Evolutionary conservation across 2,113 vertebrate genomes (phyloP).

Genomic region (Coregonus clupeaformis): DNA sequence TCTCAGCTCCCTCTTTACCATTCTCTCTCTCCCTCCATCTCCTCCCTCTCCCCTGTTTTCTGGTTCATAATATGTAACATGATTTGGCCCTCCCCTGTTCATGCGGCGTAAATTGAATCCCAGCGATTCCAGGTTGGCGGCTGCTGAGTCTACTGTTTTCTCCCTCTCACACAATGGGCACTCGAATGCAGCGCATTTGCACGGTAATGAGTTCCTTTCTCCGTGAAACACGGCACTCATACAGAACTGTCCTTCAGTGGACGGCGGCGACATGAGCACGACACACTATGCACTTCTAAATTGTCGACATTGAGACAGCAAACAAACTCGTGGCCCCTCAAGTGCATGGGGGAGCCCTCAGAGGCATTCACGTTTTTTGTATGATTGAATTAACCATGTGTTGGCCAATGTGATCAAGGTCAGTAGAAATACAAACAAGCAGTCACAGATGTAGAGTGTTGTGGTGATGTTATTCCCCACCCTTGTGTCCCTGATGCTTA

Average conservation of each 20-base stretch:
- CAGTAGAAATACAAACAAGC: slow-evolving; percentile 39
- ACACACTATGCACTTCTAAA: neutral
- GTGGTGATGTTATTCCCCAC: neutral
- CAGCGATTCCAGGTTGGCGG: slow-evolving; percentile 57
- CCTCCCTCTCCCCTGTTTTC: slow-evolving; percentile 27
- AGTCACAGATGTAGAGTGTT: slow-evolving; percentile 52
- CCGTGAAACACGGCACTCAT: neutral
- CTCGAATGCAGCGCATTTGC: slow-evolving; percentile 53
- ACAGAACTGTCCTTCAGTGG: neutral
- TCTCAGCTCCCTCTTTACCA: slow-evolving; percentile 5
- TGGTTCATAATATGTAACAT: slow-evolving; percentile 69
- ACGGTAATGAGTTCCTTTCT: slow-evolving; percentile 54
- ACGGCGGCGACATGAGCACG: neutral
- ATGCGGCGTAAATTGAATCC: slow-evolving; percentile 70
- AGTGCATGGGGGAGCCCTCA: neutral
- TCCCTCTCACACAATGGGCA: slow-evolving; percentile 20
- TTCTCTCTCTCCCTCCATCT: slow-evolving; percentile 33
- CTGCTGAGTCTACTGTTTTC: slow-evolving; percentile 26
- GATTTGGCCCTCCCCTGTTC: slow-evolving; percentile 68
- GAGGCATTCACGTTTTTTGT: neutral
- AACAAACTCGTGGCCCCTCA: neutral
- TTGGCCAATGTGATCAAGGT: slow-evolving; percentile 50
- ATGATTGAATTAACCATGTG: no score
- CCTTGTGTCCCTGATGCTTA: neutral
- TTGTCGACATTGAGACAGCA: neutral